Base-by-base conservation (phyloP, 2,113 vertebrate genomes). In the Callipepla squamata region DNA sequence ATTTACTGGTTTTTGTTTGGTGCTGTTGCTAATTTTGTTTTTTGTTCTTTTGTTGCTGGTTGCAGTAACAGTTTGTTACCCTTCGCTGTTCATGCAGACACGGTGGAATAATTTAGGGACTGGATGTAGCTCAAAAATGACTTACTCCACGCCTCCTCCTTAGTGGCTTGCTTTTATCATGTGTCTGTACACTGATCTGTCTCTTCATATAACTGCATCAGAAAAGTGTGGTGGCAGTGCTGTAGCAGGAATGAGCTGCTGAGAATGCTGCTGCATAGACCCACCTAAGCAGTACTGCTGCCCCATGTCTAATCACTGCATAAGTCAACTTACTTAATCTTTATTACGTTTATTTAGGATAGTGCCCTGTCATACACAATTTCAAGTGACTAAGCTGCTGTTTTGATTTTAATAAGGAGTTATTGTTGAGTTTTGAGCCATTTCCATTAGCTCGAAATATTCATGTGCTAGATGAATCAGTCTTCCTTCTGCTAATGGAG, bases 41-140 rank as follows among this genome's bases (percentile, higher is more conserved):
- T 61, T 63, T 40, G 34, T 62, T 62, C 22, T 2, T 59, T 67
- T 67, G 5, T 44, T 38, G 75, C 45, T 28, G 63, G 15, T 77
- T 90, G 45, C 26, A 44, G 48, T 65, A 40, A 13, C 15, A 53
- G 7, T 62, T 86, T 42, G 25, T 81, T 70, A 21, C 40, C 14
- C 5, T 15, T 82, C 1, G 1, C 9, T 76, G 20, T 57, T 85
- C 36, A 16, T 55, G 18, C 34, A 68, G 0, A 15, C 1, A 1
- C 32, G 30, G 12, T 83, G 76, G 58, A 66, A 9, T 57, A 25
- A 11, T 48, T 83, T 20, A 40, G 18, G 26, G 47, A 80, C 38
- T 67, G 19, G 9, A 14, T 70, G 10, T 36, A 50, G 13, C 34
- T 74, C 21, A 55, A 19, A 90, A 66, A 36, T 40, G 76, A 47